Conservation (phyloP, 2,797 vertebrate species). For the Chanos chanos region DNA sequence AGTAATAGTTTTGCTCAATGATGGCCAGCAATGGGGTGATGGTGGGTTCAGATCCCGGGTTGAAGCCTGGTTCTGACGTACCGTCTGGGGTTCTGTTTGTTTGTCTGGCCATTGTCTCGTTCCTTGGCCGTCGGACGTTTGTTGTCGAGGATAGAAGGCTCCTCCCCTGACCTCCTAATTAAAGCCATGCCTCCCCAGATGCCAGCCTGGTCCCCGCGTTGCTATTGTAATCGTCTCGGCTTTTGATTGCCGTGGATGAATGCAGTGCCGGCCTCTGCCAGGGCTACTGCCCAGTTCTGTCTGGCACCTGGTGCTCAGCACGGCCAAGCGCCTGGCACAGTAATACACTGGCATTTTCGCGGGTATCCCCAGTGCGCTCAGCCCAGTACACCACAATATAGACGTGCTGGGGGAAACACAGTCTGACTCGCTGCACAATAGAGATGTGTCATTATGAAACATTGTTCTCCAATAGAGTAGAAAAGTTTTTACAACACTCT, state of each 20-base stretch:
- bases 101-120: slow-evolving; percentile 49
- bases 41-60: slow-evolving; percentile 35
- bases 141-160: slow-evolving; percentile 44
- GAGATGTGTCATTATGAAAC: too few relatives aligned
- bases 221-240: slow-evolving; percentile 48
- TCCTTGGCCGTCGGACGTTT: slow-evolving; percentile 26
- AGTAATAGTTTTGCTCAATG: slow-evolving; percentile 70
- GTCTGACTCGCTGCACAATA: too few relatives aligned
- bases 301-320: slow-evolving; percentile 49
- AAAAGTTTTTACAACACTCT: too few relatives aligned
- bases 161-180: slow-evolving; percentile 44
- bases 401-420: too few relatives aligned
- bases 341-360: neutral
- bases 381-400: too few relatives aligned
- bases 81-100: slow-evolving; percentile 60
- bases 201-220: slow-evolving; percentile 49
- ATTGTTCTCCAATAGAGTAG: too few relatives aligned
- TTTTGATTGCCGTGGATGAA: slow-evolving; percentile 54
- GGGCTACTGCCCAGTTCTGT: slow-evolving; percentile 52
- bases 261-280: slow-evolving; percentile 49
- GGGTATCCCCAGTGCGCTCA: slow-evolving; percentile 3
- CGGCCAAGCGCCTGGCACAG: slow-evolving; percentile 43
- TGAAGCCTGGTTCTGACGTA: slow-evolving; percentile 56
- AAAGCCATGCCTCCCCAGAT: slow-evolving; percentile 48
- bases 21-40: slow-evolving; percentile 51